A percentile compares a stretch with the other conserved stretches of the same genome.
These are phyloP conservation scores for Podabrus alpinus DNA, from an alignment of 2,888 invertebrate species.

Conservation along the genomic window DNA sequence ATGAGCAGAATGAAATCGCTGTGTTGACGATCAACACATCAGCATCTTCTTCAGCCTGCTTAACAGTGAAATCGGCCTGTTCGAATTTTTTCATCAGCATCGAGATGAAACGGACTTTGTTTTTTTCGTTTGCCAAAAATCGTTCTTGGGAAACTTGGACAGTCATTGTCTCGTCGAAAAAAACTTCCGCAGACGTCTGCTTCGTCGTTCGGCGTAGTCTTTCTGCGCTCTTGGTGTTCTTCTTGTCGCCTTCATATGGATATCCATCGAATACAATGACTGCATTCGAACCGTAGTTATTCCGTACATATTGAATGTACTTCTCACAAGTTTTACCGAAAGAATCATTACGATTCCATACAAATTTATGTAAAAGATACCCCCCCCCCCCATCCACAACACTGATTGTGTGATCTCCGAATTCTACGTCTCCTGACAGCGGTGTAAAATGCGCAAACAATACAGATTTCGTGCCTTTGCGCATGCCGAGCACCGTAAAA, in stretches of 20 bases:
- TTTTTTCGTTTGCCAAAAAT: no score
- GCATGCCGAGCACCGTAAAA: slow-evolving; percentile 34
- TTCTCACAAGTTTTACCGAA: not conserved
- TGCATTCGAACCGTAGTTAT: not conserved
- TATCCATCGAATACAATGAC: slow-evolving; percentile 27
- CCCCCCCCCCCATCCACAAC: slow-evolving; percentile 11
- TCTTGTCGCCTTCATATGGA: slow-evolving; percentile 10
- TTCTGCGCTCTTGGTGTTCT: slow-evolving; percentile 23
- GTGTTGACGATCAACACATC: no score
- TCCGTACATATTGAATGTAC: not conserved
- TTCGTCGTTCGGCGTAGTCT: slow-evolving; percentile 3
- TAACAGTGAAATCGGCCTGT: no score
- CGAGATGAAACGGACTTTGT: no score
- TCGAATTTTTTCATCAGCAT: no score
- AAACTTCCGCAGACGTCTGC: slow-evolving; percentile 17
- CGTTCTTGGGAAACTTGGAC: no score
- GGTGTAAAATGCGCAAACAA: slow-evolving; percentile 20
- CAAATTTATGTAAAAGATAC: not conserved
- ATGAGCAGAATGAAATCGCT: no score
- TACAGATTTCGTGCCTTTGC: slow-evolving; percentile 32
- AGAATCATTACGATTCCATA: not conserved
- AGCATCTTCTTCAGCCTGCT: no score
- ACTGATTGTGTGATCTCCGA: not conserved
- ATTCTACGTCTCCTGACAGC: not conserved
- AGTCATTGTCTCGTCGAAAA: slow-evolving; percentile 20